These are phyloP conservation scores for Melinaea marsaeus DNA, from an alignment of 2,888 invertebrate genomes.

Conservation along the genomic window DNA sequence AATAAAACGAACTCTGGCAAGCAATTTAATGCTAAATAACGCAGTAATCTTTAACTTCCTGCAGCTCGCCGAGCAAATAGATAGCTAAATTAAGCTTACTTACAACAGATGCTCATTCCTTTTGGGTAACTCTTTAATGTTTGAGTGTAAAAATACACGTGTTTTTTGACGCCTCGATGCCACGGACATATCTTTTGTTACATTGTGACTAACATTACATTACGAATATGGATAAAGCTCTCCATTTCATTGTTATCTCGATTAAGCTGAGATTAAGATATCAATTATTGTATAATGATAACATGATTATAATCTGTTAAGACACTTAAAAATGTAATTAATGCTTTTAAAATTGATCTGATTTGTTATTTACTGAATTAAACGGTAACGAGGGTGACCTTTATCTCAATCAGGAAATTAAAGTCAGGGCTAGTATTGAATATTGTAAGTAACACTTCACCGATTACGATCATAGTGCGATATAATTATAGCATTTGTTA, in stretches of 20 bases:
- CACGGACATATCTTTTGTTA: slow-evolving; percentile 40
- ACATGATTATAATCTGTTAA: no score
- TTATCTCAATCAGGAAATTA: slow-evolving; percentile 32
- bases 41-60: background rate
- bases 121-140: slow-evolving; percentile 55
- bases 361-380: background rate
- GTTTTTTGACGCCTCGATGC: slow-evolving; percentile 46
- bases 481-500: background rate
- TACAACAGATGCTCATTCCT: slow-evolving; percentile 47
- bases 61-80: background rate
- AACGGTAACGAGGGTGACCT: slow-evolving; percentile 28
- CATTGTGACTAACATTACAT: no score
- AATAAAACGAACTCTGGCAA: no score
- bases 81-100: slow-evolving; percentile 33
- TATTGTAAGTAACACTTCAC: slow-evolving; percentile 18
- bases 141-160: slow-evolving; percentile 56
- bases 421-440: slow-evolving; percentile 23
- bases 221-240: no score
- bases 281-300: no score
- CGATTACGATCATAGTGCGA: slow-evolving; percentile 3
- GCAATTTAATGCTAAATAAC: no score
- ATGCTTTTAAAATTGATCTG: background rate
- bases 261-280: no score
- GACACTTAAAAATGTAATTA: no score
- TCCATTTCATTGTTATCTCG: no score